A percentile compares a stretch with the other conserved stretches of the same genome.
phyloP scores from a whole-genome alignment of 2,113 vertebrate genomes.

The Odocoileus virginianus region DNA sequence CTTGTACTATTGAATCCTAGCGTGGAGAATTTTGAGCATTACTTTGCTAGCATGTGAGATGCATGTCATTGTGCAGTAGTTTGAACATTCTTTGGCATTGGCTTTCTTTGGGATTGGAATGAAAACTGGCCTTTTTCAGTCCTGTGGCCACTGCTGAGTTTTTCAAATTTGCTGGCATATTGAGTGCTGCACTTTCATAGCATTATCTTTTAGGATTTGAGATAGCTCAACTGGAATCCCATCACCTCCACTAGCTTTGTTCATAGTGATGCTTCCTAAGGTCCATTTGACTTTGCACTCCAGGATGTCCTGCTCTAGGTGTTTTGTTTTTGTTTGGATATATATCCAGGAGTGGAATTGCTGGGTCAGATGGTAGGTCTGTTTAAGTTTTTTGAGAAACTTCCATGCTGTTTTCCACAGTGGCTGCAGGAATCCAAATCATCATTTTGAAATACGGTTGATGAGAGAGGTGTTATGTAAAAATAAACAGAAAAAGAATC shows the following conservation, averaged over 20 bases:
- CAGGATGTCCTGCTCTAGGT: neutral
- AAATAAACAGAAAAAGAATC: neutral
- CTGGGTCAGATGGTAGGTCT: neutral
- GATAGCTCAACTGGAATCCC: neutral
- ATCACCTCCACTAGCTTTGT: neutral
- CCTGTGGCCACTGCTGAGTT: neutral
- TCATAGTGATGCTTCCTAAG: neutral
- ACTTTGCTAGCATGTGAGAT: neutral
- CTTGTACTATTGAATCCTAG: neutral
- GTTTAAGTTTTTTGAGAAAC: neutral
- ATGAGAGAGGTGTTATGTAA: neutral
- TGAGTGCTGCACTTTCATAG: neutral
- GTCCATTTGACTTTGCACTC: neutral
- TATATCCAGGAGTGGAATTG: neutral
- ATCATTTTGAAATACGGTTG: neutral
- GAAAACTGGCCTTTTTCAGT: neutral
- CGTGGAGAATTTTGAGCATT: neutral
- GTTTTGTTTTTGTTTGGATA: neutral
- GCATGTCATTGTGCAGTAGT: neutral
- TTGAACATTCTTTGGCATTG: neutral
- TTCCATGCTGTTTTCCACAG: neutral
- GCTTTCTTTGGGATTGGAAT: neutral
- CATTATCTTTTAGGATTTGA: neutral
- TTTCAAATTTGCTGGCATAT: neutral
- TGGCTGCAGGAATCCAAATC: neutral